Conservation (phyloP, 2,888 invertebrate species). For the Cristatella mucedo region DNA sequence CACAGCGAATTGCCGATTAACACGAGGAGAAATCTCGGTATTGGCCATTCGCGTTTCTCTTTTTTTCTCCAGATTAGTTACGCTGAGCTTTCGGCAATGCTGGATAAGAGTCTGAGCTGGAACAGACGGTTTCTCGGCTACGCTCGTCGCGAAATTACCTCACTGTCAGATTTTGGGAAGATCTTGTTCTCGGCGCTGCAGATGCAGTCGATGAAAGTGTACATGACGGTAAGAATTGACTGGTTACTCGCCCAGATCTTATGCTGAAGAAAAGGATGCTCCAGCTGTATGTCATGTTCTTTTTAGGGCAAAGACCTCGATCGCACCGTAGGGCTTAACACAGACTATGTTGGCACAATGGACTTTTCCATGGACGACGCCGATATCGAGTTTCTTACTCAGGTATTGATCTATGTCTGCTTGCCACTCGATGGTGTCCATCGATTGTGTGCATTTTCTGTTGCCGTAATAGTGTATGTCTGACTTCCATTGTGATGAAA, state of each 20-base stretch:
- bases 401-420: no score
- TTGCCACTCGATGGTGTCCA: no score
- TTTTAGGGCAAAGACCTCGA: constrained; percentile 18
- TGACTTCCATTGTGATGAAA: no score
- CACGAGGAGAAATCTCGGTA: no score
- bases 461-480: no score
- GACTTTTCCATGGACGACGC: constrained; percentile 28
- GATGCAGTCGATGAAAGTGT: constrained; percentile 22
- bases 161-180: constrained; percentile 20
- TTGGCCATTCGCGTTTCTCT: no score
- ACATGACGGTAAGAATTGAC: constrained; percentile 8
- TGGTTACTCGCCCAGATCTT: no score
- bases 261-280: background rate
- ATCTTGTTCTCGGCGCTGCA: constrained; percentile 23
- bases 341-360: constrained; percentile 32
- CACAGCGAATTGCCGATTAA: no score
- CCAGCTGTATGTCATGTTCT: background rate
- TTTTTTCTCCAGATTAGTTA: constrained; percentile 3
- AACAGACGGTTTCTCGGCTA: constrained; percentile 26
- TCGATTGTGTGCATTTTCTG: no score
- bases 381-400: constrained; percentile 27
- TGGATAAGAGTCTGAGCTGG: no score
- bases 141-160: constrained; percentile 20
- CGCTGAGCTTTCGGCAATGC: background rate
- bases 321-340: constrained; percentile 33